Evolutionary conservation across 2,797 vertebrate species (phyloP), one percentile per base, ranked within the genome.

Genomic region (Malurus splendens): DNA sequence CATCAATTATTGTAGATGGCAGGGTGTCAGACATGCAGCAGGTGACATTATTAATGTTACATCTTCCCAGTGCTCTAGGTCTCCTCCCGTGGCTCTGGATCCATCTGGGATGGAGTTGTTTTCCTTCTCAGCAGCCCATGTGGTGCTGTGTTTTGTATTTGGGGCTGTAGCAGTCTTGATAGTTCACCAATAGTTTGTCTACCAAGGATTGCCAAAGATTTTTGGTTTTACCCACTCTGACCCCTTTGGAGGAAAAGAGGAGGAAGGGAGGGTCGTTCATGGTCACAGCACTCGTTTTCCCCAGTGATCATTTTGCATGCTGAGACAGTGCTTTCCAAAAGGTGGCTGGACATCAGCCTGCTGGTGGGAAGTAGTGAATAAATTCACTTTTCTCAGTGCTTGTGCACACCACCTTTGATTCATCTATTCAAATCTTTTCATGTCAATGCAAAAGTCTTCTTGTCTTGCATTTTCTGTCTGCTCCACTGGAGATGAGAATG

Each of bases 191-290:
- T 2, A 44, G 22, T 50, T 74, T 61, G 5, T 24, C 24, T 62
- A 36, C 36, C 36, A 36, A 36, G 36, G 36, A 36, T 36, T 36
- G 36, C 36, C 38, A 19, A 54, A 20, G 19, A 48, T 14, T 62
- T 50, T 62, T 39, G 10, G 4, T 11, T 81, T 74, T 38, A 39
- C 12, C 5, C 5, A 5, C n/a, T 59, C 18, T 41, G 22, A 23
- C 3, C 8, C 22, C 3, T 5, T 7, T 47, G 17, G 6, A 18
- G 5, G 10, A 67, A 75, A 71, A 10, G 24, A 57, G 10, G 32
- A 45, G 5, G 24, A 68, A 79, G 12, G 9, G 51, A 54, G 1
- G 1, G 2, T 36, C 1, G 20, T 36, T 56, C 3, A 5, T 66
- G 22, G 18, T n/a, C 39, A 19, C 9, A 15, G 9, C 3, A 38